Percentiles rank a stretch among this genome's conserved stretches.
phyloP scores from a whole-genome alignment of 2,797 vertebrate genomes.

The Octomys mimax region DNA sequence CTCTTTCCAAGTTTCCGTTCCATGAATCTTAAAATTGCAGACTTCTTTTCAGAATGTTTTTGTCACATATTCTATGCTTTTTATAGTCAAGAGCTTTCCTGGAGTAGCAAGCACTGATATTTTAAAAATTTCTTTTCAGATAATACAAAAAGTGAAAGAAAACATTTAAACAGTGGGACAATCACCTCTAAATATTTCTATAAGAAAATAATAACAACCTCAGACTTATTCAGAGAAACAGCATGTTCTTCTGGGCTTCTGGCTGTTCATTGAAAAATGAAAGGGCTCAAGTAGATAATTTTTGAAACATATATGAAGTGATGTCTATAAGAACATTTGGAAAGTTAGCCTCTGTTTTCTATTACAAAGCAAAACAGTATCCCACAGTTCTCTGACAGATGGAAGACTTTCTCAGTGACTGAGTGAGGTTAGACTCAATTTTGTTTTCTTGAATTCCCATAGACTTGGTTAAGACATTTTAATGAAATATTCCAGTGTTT shows the following conservation, averaged over 20 bases:
- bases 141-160: constrained; percentile 18
- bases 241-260: not conserved
- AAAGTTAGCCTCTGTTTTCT: not conserved
- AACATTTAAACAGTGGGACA: not conserved
- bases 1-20: not conserved
- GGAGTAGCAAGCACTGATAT: not conserved
- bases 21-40: not conserved
- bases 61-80: not conserved
- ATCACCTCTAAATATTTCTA: constrained; percentile 9
- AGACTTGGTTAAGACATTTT: not conserved
- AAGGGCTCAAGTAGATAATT: not conserved
- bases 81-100: not conserved
- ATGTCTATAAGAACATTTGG: not conserved
- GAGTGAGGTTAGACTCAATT: not conserved
- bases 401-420: not conserved
- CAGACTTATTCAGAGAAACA: not conserved
- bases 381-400: not conserved
- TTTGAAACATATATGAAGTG: not conserved
- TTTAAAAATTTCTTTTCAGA: not conserved
- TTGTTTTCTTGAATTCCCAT: not conserved
- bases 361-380: not conserved
- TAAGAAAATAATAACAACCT: constrained; percentile 5
- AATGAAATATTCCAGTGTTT: not conserved
- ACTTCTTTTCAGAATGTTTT: not conserved
- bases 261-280: not conserved